Evolutionary conservation across 2,113 vertebrate genomes (phyloP), one percentile per base, ranked within the genome.

Genomic region (Quiscalus mexicanus): DNA sequence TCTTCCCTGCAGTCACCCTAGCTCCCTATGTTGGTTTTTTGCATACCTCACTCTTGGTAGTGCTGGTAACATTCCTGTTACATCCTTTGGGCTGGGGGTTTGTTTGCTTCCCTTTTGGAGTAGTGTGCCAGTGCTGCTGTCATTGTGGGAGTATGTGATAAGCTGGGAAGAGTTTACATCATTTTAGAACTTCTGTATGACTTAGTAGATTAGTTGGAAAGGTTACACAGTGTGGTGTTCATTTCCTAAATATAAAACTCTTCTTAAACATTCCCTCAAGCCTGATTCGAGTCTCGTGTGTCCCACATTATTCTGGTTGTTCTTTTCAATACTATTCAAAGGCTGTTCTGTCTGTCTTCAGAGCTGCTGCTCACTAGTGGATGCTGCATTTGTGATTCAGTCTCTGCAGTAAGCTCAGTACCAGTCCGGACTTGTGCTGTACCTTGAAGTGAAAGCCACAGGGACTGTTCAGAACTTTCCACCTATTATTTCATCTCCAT

Each of bases 361-460:
- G 88, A 80, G 79, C 68, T 83, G 10, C 56, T 47, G 75, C 91
- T 58, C 60, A 14, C 84, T 33, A 64, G 53, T 71, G 71, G 55
- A 41, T 87, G 76, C 60, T 89, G 89, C 71, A 55, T 89, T 84
- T 15, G 1, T 84, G 82, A 75, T 77, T 69, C 73, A 76, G 15
- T 77, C 87, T 79, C 83, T 82, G 85, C 91, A 89, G 84, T 74
- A 25, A 63, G 71, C 4, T 3, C 60, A 50, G 15, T 68, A 31
- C 58, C 70, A 60, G 33, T 83, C 64, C 87, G 90, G 89, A 21
- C 87, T 85, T 59, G 20, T 65, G 5, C 67, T 39, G 49, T 49
- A 28, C 71, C 79, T 88, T 92, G 78, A 93, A 68, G 83, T 42
- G 69, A 87, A 86, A 86, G 80, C 93, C 84, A 15, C 30, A 69